Conservation (phyloP, 2,888 invertebrate genomes). For the Dolichopus griseipennis region DNA sequence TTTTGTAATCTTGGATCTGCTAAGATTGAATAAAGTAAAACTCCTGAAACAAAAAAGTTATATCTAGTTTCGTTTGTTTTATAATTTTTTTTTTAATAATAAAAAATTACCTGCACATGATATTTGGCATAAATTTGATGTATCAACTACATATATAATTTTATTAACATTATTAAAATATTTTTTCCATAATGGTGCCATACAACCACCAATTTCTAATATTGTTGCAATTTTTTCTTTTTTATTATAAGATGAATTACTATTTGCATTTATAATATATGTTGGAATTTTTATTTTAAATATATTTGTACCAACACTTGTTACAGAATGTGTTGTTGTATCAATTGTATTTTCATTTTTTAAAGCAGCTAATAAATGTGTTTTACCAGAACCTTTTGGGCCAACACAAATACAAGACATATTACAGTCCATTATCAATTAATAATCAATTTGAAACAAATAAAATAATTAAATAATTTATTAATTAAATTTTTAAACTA, state of each 20-base stretch:
- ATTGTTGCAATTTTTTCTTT: constrained; percentile 51
- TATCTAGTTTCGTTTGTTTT: constrained; percentile 48
- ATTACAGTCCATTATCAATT: background rate
- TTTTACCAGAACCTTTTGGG: constrained; percentile 73
- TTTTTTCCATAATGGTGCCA: constrained; percentile 74
- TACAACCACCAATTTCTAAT: constrained; percentile 69
- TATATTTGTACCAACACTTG: constrained; percentile 72
- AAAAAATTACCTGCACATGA: constrained; percentile 57
- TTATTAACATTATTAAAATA: constrained; percentile 59
- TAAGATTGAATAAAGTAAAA: constrained; percentile 66
- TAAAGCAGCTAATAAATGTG: constrained; percentile 63
- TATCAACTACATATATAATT: constrained; percentile 73
- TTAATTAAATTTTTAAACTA: too few relatives aligned
- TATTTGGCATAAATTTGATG: constrained; percentile 77
- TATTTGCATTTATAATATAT: background rate
- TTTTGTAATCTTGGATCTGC: constrained; percentile 61
- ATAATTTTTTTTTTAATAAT: background rate
- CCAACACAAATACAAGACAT: constrained; percentile 61
- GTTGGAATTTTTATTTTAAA: constrained; percentile 51
- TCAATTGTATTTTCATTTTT: constrained; percentile 63
- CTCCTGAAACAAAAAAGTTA: constrained; percentile 55
- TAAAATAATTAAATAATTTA: too few relatives aligned
- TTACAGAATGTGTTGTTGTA: constrained; percentile 66
- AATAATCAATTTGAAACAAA: too few relatives aligned
- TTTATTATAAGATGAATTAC: constrained; percentile 33